Evolutionary conservation across 2,797 vertebrate genomes (phyloP).

Genomic region (Saxicola maurus): DNA sequence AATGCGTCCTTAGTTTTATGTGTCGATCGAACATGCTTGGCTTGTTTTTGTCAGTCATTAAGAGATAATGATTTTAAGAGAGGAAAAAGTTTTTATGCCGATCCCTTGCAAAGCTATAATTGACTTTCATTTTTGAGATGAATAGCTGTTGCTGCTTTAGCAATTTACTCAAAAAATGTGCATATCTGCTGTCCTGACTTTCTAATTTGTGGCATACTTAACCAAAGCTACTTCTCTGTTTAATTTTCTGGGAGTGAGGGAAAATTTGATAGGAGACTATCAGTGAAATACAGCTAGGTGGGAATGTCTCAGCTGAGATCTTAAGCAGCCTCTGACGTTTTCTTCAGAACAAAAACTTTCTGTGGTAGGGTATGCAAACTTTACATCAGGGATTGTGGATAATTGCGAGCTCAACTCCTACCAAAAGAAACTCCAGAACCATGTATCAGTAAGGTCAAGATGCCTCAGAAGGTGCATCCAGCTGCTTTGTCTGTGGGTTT

Average conservation of each 20-base stretch:
- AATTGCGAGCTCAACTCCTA: neutral
- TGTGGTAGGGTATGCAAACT: neutral
- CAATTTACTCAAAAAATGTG: neutral
- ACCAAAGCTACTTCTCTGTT: neutral
- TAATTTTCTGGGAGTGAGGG: neutral
- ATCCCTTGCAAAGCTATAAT: neutral
- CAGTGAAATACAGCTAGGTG: neutral
- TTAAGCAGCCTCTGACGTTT: neutral
- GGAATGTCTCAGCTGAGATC: neutral
- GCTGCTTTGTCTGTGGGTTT: neutral
- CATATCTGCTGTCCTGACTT: neutral
- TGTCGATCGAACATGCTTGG: neutral
- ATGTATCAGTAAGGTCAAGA: neutral
- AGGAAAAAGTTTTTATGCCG: neutral
- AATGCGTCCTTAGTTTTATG: neutral
- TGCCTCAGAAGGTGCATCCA: neutral
- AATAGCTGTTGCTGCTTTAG: neutral
- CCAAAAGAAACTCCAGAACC: neutral
- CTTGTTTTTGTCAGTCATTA: constrained; percentile 1
- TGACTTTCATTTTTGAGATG: neutral
- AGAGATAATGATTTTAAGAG: neutral
- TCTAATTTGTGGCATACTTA: neutral
- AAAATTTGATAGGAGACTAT: neutral
- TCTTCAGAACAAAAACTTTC: neutral
- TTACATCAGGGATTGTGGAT: neutral